These are phyloP conservation scores for Ciconia maguari DNA, from an alignment of 2,113 vertebrate species.

Conservation along the genomic window DNA sequence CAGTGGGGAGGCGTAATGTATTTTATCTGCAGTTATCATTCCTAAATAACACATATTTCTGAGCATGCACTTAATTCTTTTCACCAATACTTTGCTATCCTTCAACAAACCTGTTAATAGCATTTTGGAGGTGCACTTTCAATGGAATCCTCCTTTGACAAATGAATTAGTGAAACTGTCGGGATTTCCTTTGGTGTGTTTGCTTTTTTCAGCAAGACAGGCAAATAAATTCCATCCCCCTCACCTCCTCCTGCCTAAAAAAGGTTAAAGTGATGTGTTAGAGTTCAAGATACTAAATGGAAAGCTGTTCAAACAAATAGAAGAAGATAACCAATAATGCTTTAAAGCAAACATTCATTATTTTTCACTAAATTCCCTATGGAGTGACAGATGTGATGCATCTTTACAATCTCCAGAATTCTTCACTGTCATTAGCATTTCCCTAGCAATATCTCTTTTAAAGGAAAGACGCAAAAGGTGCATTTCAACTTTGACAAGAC, in stretches of 20 bases:
- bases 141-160: conserved; percentile 15
- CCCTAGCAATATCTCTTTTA: not conserved
- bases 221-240: not conserved
- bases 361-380: not conserved
- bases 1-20: conserved; percentile 19
- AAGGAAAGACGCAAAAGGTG: not conserved
- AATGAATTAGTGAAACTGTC: conserved; percentile 16
- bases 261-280: not conserved
- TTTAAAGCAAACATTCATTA: not conserved
- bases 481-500: not conserved
- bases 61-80: conserved; percentile 42
- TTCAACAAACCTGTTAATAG: conserved; percentile 35
- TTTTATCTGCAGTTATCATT: conserved; percentile 40
- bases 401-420: not conserved
- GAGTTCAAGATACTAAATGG: not conserved
- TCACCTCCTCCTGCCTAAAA: not conserved
- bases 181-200: not conserved
- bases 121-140: conserved; percentile 16
- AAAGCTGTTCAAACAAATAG: not conserved
- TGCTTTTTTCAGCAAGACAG: not conserved
- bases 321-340: not conserved
- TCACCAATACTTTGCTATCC: conserved; percentile 4
- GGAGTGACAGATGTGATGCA: not conserved
- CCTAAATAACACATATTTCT: conserved; percentile 35
- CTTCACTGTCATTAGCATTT: not conserved